Evolutionary conservation across 2,797 vertebrate genomes (phyloP), one percentile per base, ranked within the genome.

Genomic region (Micromesistius poutassou): DNA sequence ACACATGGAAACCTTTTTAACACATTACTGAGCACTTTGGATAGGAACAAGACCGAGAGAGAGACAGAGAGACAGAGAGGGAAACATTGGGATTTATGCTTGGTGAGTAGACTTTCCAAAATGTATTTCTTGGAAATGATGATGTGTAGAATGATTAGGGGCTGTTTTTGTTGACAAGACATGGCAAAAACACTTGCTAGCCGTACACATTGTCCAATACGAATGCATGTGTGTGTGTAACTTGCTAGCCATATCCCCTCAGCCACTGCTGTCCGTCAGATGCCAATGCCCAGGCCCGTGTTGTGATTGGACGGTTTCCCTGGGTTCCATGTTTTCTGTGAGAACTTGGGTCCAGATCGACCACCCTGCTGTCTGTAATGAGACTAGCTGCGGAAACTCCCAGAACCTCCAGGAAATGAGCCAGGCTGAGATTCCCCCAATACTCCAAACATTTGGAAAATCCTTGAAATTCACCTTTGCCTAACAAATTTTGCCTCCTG

Each of bases 1-100:
- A 79, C 83, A 84, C 55, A 87, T 83, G 83, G 84, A 89, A 86
- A 78, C 50, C 46, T 78, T 84, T 80, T 79, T 80, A 77, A 74
- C 0, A 9, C 28, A 72, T 83, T 79, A 6, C 30, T n/a, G 36
- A 83, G 50, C 75, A 75, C 35, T 19, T 72, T 77, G 36, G n/a
- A 1, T n/a, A n/a, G 68, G 71, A 33, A 40, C 31, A 38, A 74
- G 22, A 76, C 71, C 68, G 70, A 68, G n/a, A 68, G 25, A 68
- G 62, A 8, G 10, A 25, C 0, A n/a, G 55, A 62, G 2, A n/a
- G 55, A 22, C 2, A 50, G 46, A 19, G 46, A 50, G 46, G 55
- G 22, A 62, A n/a, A 25, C 55, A n/a, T 50, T 50, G 46, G 22
- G 16, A 50, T 62, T 62, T 62, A n/a, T 62, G 72, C 72, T 72